These are phyloP conservation scores for Ciconia stormi DNA, from an alignment of 2,113 vertebrate genomes.

Conservation along the genomic window DNA sequence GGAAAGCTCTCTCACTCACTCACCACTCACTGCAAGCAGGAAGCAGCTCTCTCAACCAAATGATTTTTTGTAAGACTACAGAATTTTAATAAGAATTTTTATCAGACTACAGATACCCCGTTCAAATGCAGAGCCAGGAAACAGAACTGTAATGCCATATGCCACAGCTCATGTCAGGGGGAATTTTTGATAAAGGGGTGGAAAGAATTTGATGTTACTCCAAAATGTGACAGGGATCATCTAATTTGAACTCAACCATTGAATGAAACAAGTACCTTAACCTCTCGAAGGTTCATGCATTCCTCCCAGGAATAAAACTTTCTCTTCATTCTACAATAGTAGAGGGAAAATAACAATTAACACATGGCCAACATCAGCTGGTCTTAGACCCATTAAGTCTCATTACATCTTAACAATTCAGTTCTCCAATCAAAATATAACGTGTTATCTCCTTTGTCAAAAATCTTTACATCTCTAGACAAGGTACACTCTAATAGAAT, in stretches of 20 bases:
- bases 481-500: not conserved
- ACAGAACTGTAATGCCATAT: not conserved
- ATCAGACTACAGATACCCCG: not conserved
- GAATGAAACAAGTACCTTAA: slow-evolving; percentile 83
- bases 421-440: not conserved
- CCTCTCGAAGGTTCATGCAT: slow-evolving; percentile 96
- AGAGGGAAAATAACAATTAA: slow-evolving; percentile 30
- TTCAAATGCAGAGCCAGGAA: not conserved
- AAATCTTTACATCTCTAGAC: not conserved
- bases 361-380: not conserved
- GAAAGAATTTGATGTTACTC: not conserved
- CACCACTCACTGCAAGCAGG: not conserved
- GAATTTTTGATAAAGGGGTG: not conserved
- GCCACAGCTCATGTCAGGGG: not conserved
- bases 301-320: slow-evolving; percentile 99
- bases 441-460: not conserved
- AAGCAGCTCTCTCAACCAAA: not conserved
- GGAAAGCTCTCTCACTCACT: not conserved
- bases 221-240: fast-evolving
- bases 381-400: not conserved
- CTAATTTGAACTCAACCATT: not conserved
- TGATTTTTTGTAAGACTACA: not conserved
- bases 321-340: slow-evolving; percentile 88
- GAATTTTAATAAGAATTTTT: not conserved
- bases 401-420: not conserved